Percentiles rank a stretch among this genome's conserved stretches.
Evolutionary conservation across 2,113 vertebrate genomes (phyloP).

Genomic region (Phaethon lepturus): DNA sequence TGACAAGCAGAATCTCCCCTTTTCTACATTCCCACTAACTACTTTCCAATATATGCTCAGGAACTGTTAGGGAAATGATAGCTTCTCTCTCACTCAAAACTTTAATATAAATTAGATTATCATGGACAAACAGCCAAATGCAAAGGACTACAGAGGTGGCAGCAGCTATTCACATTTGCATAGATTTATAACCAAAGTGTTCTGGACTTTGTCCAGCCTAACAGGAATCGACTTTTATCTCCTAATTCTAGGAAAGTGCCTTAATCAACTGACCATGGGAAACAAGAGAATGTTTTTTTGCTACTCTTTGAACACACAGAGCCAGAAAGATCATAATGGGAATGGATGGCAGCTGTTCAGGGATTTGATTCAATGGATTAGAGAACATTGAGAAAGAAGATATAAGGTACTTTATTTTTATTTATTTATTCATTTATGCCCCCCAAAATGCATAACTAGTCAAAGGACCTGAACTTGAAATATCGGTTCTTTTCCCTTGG

Average conservation of each 20-base stretch:
- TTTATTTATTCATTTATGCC: neutral
- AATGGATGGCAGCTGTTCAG: neutral
- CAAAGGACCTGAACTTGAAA: neutral
- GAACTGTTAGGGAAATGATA: neutral
- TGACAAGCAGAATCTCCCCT: neutral
- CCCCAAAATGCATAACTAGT: neutral
- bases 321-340: neutral
- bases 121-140: rapidly evolving
- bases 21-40: neutral
- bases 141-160: neutral
- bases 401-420: rapidly evolving
- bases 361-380: neutral
- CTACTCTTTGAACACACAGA: neutral
- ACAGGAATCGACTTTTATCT: neutral
- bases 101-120: neutral
- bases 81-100: neutral
- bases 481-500: neutral
- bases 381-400: neutral
- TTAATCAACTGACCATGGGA: neutral
- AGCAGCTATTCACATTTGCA: neutral
- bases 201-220: neutral
- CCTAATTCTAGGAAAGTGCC: neutral
- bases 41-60: neutral
- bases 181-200: neutral
- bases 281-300: neutral